Evolutionary conservation across 2,888 invertebrate genomes (phyloP).

Genomic region (Platycnemis pennipes): DNA sequence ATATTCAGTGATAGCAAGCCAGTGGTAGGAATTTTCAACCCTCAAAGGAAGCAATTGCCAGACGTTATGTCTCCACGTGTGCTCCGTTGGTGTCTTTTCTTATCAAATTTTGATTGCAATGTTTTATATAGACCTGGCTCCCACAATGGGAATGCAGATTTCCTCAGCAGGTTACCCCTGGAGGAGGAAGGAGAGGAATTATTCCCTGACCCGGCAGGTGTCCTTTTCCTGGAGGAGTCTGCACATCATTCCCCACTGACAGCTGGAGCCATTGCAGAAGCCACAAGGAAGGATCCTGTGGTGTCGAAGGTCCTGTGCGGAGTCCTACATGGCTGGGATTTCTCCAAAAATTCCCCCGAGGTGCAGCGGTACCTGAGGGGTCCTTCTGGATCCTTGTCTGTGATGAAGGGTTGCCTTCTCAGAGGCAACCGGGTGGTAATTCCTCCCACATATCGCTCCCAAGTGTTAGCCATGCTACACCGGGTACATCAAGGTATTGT

Average conservation of each 20-base stretch:
- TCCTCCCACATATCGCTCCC: slow-evolving; percentile 67
- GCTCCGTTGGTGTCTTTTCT: slow-evolving; percentile 75
- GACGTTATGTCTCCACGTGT: slow-evolving; percentile 74
- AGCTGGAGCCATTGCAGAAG: slow-evolving; percentile 3
- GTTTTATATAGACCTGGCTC: slow-evolving; percentile 70
- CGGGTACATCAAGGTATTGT: too few species aligned
- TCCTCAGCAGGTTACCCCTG: not conserved
- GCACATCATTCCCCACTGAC: not conserved
- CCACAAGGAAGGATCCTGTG: slow-evolving; percentile 21
- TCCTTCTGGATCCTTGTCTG: not conserved
- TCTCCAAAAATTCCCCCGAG: not conserved
- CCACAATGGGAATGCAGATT: slow-evolving; percentile 75
- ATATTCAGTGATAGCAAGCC: slow-evolving; percentile 78
- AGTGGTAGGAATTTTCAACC: slow-evolving; percentile 76
- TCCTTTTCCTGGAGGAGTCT: slow-evolving; percentile 20
- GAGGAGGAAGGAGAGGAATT: not conserved
- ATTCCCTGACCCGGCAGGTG: slow-evolving; percentile 24
- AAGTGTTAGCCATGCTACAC: slow-evolving; percentile 66
- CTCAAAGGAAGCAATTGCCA: slow-evolving; percentile 72
- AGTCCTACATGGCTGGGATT: slow-evolving; percentile 2
- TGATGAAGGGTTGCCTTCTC: not conserved
- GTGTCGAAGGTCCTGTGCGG: not conserved
- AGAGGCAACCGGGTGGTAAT: slow-evolving; percentile 70
- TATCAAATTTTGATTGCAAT: slow-evolving; percentile 76
- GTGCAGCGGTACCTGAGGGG: not conserved